Base-by-base conservation (phyloP, 2,113 vertebrate genomes). In the Entosphenus tridentatus region DNA sequence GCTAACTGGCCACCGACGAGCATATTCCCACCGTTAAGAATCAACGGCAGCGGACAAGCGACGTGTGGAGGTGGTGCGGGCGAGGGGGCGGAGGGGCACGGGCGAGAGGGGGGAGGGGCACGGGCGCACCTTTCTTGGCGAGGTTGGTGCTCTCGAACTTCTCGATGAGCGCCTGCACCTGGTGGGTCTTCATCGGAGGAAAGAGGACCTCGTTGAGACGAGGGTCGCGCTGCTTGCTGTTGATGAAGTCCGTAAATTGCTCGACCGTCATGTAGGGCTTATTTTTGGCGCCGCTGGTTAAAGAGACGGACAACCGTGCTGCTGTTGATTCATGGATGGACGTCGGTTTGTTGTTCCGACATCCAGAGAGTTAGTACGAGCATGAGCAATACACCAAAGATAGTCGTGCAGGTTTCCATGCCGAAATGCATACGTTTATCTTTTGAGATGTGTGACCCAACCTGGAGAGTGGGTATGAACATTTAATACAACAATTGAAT, bases 121-220 rank as follows among this genome's bases (percentile, higher is more conserved):
- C 56, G 11, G 55, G 81, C 88, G 82, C 75, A 96, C 93, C 93
- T 87, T 85, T 90, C 76, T 82, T 82, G 68, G 83, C 85, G 12
- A 96, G 79, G 57, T 77, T 80, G 62, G 69, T 76, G 70, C 87
- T 89, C 39, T 98, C 93, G 8, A 92, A 96, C 75, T 96, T 98
- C 79, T 98, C 93, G 77, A 96, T 85, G 79, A 98, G 79, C 57
- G 80, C 76, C 75, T 98, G 92, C 72, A 98, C 92, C 81, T 98
- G 93, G 11, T 89, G 89, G 21, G 88, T 82, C 75, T 96, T 96
- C 75, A 98, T 80, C 0, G 89, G 92, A 7, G 93, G 87, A 72
- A 87, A 91, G 56, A 89, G 77, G 17, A 89, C 83, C 73, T 89
- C 87, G 1, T 91, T 91, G 68, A 89, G 81, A 3, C 87, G 76